These are phyloP conservation scores for Dicaeum eximium DNA, from an alignment of 2,113 vertebrate genomes.

Conservation along the genomic window DNA sequence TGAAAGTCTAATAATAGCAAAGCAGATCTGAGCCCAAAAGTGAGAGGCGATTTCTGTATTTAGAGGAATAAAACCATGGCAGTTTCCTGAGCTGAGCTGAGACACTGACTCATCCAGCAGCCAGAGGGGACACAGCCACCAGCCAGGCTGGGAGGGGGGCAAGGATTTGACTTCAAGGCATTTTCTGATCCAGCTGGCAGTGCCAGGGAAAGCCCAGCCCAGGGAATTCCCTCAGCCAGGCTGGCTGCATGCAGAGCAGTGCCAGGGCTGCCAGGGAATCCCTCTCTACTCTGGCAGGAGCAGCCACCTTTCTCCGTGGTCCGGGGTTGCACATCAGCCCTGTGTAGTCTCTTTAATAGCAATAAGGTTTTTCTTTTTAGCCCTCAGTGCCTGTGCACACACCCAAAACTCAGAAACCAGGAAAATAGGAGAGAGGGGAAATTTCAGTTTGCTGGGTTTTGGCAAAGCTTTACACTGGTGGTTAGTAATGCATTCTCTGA, in stretches of 20 bases:
- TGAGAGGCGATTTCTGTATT: background rate
- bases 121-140: background rate
- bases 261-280: constrained; percentile 40
- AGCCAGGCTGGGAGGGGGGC: background rate
- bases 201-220: constrained; percentile 32
- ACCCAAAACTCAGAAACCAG: background rate
- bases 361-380: background rate
- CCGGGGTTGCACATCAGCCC: background rate
- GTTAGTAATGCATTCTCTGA: background rate
- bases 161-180: background rate
- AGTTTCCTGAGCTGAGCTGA: background rate
- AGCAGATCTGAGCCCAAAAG: constrained; percentile 4
- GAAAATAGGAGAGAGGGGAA: background rate
- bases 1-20: constrained; percentile 40
- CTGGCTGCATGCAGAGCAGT: background rate
- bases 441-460: background rate
- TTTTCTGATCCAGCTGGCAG: constrained; percentile 42
- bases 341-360: background rate
- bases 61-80: constrained; percentile 10
- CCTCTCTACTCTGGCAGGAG: background rate
- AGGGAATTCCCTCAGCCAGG: constrained; percentile 37
- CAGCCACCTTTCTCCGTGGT: background rate
- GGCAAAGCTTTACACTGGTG: background rate
- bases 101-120: constrained; percentile 21
- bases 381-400: fast-evolving